These are phyloP conservation scores for Bos indicus DNA, from an alignment of 2,113 vertebrate species.

Conservation along the genomic window DNA sequence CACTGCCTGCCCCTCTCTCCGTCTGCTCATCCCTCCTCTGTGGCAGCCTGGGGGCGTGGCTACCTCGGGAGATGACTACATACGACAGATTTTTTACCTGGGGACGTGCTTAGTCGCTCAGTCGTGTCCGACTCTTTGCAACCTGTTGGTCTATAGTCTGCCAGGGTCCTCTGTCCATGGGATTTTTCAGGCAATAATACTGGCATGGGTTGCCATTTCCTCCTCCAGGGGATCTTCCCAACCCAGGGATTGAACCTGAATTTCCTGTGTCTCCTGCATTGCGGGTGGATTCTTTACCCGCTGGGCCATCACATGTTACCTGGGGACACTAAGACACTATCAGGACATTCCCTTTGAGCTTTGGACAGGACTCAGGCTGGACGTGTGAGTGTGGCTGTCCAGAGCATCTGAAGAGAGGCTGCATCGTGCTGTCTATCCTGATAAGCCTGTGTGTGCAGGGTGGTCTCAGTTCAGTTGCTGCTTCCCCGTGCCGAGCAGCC, in stretches of 20 bases:
- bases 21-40: background rate
- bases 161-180: background rate
- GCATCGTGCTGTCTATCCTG: background rate
- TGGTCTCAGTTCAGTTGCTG: background rate
- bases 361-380: background rate
- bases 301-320: background rate
- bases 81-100: background rate
- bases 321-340: background rate
- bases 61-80: background rate
- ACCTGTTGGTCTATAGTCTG: background rate
- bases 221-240: background rate
- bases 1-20: fast-evolving
- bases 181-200: background rate
- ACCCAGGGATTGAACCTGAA: background rate
- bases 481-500: background rate
- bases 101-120: background rate
- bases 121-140: background rate
- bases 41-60: background rate
- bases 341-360: background rate
- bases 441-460: background rate
- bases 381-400: background rate
- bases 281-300: background rate
- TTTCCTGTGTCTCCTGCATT: background rate
- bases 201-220: background rate
- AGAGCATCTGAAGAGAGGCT: background rate